Evolutionary conservation across 2,113 vertebrate species (phyloP).

Genomic region (Neolamprologus hecqui): DNA sequence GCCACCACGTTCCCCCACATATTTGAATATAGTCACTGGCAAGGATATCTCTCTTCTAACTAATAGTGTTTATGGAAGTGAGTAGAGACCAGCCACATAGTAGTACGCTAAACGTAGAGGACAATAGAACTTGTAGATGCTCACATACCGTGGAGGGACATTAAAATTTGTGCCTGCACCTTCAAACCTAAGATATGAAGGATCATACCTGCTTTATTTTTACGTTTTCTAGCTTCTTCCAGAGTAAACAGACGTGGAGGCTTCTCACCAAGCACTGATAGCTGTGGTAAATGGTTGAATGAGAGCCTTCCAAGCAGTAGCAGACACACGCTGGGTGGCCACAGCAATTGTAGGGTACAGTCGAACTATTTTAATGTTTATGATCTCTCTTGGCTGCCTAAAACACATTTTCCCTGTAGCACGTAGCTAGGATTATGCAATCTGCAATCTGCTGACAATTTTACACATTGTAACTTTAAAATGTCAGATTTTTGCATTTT

Average conservation of each 20-base stretch:
- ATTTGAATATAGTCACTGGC: not conserved
- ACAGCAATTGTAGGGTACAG: not conserved
- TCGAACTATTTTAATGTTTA: not conserved
- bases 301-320: not conserved
- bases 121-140: not conserved
- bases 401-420: not conserved
- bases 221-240: not conserved
- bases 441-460: not conserved
- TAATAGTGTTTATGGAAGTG: not conserved
- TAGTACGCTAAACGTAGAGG: fast-evolving
- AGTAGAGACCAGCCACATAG: not conserved
- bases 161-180: not conserved
- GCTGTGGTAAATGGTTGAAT: not conserved
- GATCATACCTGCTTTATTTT: not conserved
- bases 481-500: not conserved
- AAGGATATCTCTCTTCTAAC: not conserved
- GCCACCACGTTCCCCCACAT: not conserved
- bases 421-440: not conserved
- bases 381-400: not conserved
- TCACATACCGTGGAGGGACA: not conserved
- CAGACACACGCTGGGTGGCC: fast-evolving
- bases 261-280: not conserved
- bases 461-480: not conserved
- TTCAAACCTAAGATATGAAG: not conserved
- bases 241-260: not conserved